These are phyloP conservation scores for Drosophila monieri DNA, from an alignment of 2,888 invertebrate genomes.

Conservation along the genomic window DNA sequence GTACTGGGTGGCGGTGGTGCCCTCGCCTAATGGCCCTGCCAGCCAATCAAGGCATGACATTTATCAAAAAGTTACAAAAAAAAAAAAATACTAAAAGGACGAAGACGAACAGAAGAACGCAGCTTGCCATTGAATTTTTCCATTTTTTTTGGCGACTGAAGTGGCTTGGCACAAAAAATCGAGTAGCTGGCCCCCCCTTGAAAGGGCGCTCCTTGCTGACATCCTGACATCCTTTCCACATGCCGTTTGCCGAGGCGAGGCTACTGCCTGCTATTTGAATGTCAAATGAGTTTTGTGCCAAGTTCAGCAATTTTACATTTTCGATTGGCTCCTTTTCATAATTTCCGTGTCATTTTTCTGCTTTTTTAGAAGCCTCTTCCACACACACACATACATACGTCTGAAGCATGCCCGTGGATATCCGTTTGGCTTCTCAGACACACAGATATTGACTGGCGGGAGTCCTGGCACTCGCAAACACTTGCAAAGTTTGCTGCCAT, in stretches of 20 bases:
- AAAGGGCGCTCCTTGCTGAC: not conserved
- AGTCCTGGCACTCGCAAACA: no score
- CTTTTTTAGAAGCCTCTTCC: not conserved
- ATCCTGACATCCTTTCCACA: slow-evolving; percentile 9
- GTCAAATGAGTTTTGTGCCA: slow-evolving; percentile 65
- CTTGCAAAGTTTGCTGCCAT: no score
- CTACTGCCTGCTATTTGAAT: slow-evolving; percentile 49
- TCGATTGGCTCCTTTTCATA: slow-evolving; percentile 60
- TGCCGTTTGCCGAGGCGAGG: not conserved
- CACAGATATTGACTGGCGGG: no score
- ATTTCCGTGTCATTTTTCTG: slow-evolving; percentile 45
- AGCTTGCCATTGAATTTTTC: slow-evolving; percentile 1
- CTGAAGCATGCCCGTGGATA: not conserved
- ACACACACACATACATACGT: not conserved
- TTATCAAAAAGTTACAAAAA: slow-evolving; percentile 42
- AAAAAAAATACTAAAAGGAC: not conserved
- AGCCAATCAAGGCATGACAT: slow-evolving; percentile 61
- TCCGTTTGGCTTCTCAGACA: not conserved
- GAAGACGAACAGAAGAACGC: not conserved
- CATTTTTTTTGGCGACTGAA: slow-evolving; percentile 1
- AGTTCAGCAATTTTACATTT: slow-evolving; percentile 62
- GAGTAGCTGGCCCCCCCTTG: not conserved
- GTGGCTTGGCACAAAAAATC: not conserved
- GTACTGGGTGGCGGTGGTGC: not conserved
- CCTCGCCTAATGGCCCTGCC: slow-evolving; percentile 53